Evolutionary conservation across 1,140 invertebrate species (phyloP).

Genomic region (Sipha flava): DNA sequence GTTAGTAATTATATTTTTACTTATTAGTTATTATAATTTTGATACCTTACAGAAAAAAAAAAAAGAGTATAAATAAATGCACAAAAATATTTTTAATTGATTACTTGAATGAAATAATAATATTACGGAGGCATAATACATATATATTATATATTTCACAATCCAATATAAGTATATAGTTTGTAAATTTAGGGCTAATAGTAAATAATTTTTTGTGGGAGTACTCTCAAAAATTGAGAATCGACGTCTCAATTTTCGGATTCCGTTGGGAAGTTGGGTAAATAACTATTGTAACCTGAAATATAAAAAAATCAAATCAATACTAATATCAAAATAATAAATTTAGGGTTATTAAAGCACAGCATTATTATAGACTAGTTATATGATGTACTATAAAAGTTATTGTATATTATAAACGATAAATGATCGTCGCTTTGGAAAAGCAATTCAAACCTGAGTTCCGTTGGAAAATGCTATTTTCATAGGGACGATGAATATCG

Average conservation of each 20-base stretch:
- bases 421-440: neutral
- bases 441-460: too few species aligned
- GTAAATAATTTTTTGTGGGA: neutral
- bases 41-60: neutral
- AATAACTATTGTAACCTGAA: slow-evolving; percentile 23
- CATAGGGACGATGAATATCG: too few species aligned
- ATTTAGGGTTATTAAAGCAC: too few species aligned
- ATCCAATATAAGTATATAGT: slow-evolving; percentile 11
- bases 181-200: slow-evolving; percentile 4
- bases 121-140: neutral
- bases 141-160: slow-evolving; percentile 8
- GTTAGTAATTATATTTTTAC: neutral
- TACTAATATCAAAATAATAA: neutral
- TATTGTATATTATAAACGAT: neutral
- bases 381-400: neutral
- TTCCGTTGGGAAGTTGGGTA: slow-evolving; percentile 13
- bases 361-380: too few species aligned
- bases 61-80: slow-evolving; percentile 3
- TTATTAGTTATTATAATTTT: slow-evolving; percentile 3
- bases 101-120: slow-evolving; percentile 9
- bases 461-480: too few species aligned
- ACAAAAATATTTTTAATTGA: slow-evolving; percentile 18
- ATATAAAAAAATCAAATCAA: neutral
- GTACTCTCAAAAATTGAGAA: slow-evolving; percentile 7
- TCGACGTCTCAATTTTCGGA: slow-evolving; percentile 1